Base-by-base conservation (phyloP, 2,888 invertebrate species). In the Chouioia cunea region DNA sequence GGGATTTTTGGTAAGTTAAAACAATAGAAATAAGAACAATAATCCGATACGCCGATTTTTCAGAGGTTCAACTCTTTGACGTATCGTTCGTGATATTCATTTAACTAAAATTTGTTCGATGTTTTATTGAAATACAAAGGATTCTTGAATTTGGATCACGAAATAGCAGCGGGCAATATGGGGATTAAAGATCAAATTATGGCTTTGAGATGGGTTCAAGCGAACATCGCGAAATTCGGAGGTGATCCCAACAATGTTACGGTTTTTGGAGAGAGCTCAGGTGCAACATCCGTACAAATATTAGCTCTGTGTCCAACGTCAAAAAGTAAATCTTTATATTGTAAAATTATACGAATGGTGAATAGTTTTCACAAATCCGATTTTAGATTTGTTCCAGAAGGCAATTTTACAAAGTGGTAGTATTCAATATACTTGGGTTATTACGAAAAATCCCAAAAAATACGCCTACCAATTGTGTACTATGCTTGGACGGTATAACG, bases 101-200 rank as follows among this genome's bases (percentile, higher is more conserved):
- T n/a, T n/a, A 60, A 50, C 10, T 22, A n/a, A n/a, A 47, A 18
- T 44, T 18, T 3, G 15, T 22, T 16, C 16, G 1, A 53, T 14
- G 10, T 50, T 20, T 44, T 6, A 20, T 14, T 59, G 27, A 20
- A 18, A 53, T 56, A 64, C 20, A 18, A 22, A 83, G 84, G 84
- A 44, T 83, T 79, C 60, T 66, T 84, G n/a, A 82, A 80, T 67
- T 83, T 83, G 14, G 78, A 74, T 0, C 82, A 84, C 66, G 78
- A 77, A 20, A 78, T 53, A 47, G 82, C 82, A 23, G 81, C 81
- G 0, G 84, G 81, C 54, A 84, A 84, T 65, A 79, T 78, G 14
- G 84, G 84, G 1, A 46, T 84, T 58, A 84, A 83, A 71, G 85
- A 84, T 71, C 83, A 83, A 70, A 78, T 80, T 1, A 76, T 80